Percentiles rank a stretch among this genome's conserved stretches.
phyloP scores from a whole-genome alignment of 2,797 vertebrate genomes.

The Apogon talboti region DNA sequence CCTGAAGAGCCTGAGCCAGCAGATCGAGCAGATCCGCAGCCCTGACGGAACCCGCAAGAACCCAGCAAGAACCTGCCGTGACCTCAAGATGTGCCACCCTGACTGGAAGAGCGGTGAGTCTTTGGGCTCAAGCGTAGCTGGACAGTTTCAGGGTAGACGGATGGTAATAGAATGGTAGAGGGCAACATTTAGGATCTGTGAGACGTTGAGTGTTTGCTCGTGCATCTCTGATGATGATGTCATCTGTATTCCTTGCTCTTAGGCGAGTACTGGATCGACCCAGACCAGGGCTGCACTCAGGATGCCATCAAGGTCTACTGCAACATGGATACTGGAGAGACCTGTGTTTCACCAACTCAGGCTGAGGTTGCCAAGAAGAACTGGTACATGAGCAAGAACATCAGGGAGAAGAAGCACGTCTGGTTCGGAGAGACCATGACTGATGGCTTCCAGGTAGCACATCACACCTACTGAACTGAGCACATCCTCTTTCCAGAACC shows the following conservation, averaged over 20 bases:
- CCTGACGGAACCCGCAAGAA: constrained; percentile 97
- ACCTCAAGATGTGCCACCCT: constrained; percentile 99
- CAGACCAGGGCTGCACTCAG: constrained; percentile 97
- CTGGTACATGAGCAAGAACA: constrained; percentile 96
- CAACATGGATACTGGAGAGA: constrained; percentile 97
- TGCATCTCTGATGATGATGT: neutral
- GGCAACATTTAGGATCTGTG: neutral
- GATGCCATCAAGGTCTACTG: constrained; percentile 98
- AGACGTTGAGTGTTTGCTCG: neutral
- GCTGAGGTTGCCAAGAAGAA: constrained; percentile 88
- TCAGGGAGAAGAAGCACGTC: constrained; percentile 95
- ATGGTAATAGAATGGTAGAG: neutral
- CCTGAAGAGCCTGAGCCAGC: constrained; percentile 98
- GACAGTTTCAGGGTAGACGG: neutral
- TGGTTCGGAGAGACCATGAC: constrained; percentile 97
- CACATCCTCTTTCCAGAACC: neutral
- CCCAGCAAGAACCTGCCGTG: constrained; percentile 96
- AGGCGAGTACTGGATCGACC: constrained; percentile 99
- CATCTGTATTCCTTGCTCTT: constrained; percentile 17
- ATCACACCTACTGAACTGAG: constrained; percentile 27
- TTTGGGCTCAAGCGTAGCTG: neutral
- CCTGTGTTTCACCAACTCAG: constrained; percentile 89
- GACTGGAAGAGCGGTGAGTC: constrained; percentile 97
- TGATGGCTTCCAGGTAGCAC: constrained; percentile 91
- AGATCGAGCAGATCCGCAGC: constrained; percentile 98